Evolutionary conservation across 2,888 invertebrate genomes (phyloP).

Genomic region (Drosophila niveifrons): DNA sequence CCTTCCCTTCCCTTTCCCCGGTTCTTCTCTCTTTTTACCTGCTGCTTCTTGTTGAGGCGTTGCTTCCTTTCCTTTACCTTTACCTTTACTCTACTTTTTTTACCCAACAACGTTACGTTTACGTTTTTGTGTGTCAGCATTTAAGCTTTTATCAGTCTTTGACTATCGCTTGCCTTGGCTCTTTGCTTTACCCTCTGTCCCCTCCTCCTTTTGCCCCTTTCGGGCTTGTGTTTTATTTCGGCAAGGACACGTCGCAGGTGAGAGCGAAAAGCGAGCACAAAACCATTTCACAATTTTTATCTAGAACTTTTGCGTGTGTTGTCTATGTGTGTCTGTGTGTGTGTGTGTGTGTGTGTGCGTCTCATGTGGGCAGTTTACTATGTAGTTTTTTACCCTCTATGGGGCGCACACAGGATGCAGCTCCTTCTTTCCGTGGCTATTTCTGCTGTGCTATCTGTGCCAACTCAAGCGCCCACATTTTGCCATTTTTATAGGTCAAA

Average conservation of each 20-base stretch:
- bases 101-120: neutral
- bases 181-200: slow-evolving; percentile 1
- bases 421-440: neutral
- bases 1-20: neutral
- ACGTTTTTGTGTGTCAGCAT: slow-evolving; percentile 51
- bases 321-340: slow-evolving; percentile 15
- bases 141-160: slow-evolving; percentile 52
- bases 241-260: slow-evolving; percentile 59
- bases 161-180: slow-evolving; percentile 60
- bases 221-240: slow-evolving; percentile 51
- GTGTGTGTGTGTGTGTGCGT: slow-evolving; percentile 21
- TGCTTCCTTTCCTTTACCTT: slow-evolving; percentile 24
- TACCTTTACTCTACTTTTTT: slow-evolving; percentile 13
- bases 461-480: slow-evolving; percentile 35
- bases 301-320: slow-evolving; percentile 41
- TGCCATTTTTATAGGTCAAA: slow-evolving; percentile 65
- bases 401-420: neutral
- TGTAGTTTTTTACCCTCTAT: slow-evolving; percentile 22
- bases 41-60: slow-evolving; percentile 26
- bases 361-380: slow-evolving; percentile 64
- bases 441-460: slow-evolving; percentile 34
- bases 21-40: no score
- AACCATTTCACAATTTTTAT: slow-evolving; percentile 43
- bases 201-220: neutral
- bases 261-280: no score